A percentile compares a stretch with the other conserved stretches of the same genome.
phyloP scores from a whole-genome alignment of 2,888 invertebrate genomes.

The Rapana venosa region DNA sequence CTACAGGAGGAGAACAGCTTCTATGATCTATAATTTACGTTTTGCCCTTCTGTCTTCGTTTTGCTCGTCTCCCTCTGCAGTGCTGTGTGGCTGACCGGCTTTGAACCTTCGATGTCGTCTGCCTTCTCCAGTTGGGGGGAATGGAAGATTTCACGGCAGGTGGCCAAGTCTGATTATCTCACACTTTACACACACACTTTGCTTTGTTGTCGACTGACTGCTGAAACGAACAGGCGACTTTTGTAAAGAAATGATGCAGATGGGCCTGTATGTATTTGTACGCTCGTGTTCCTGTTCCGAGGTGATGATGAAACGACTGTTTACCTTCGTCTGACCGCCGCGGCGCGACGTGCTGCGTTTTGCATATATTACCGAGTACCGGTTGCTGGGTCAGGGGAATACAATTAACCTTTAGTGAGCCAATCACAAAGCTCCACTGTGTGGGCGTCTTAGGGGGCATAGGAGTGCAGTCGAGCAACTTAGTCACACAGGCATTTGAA shows the following conservation, averaged over 20 bases:
- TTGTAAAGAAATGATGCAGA: neutral
- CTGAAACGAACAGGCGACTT: too few species aligned
- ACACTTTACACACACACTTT: too few species aligned
- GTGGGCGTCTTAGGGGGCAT: neutral
- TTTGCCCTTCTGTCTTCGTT: too few species aligned
- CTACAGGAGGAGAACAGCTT: too few species aligned
- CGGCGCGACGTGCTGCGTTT: neutral
- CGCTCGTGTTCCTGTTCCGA: neutral
- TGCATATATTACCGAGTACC: neutral
- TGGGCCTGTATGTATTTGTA: neutral
- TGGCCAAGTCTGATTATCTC: too few species aligned
- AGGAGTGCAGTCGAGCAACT: neutral
- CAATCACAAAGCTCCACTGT: neutral
- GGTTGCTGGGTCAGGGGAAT: neutral
- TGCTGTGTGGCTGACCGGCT: too few species aligned
- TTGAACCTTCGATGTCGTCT: too few species aligned
- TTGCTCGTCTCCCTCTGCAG: too few species aligned
- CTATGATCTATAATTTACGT: too few species aligned
- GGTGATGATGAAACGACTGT: conserved; percentile 33
- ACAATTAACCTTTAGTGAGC: neutral
- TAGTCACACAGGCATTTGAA: neutral
- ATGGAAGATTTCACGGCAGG: too few species aligned
- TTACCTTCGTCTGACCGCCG: conserved; percentile 11
- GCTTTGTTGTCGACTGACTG: too few species aligned
- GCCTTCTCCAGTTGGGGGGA: too few species aligned